Evolutionary conservation across 64 coral and sea anemone genomes (phyloP).

Genomic region (Montipora foliosa): DNA sequence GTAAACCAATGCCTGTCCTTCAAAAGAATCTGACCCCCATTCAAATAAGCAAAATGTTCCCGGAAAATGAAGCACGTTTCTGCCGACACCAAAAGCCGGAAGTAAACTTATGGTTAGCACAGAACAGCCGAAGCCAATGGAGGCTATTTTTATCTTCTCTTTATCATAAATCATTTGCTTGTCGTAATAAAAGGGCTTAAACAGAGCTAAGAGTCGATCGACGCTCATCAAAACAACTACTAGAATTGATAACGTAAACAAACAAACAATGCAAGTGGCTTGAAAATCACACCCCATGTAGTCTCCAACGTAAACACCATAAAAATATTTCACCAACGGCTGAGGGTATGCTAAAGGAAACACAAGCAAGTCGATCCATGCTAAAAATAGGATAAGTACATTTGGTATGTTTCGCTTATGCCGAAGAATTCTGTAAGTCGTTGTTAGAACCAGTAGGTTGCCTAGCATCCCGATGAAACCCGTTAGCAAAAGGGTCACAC

Average conservation of each 20-base stretch:
- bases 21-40: slow-evolving; percentile 74
- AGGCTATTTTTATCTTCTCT: slow-evolving; percentile 81
- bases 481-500: slow-evolving; percentile 77
- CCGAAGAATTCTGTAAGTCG: slow-evolving; percentile 83
- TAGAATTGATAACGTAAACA: slow-evolving; percentile 75
- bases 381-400: slow-evolving; percentile 87
- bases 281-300: slow-evolving; percentile 94
- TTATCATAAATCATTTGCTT: slow-evolving; percentile 87
- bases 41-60: slow-evolving; percentile 97
- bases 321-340: slow-evolving; percentile 87
- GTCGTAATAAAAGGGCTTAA: slow-evolving; percentile 89
- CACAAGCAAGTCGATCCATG: slow-evolving; percentile 85
- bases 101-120: slow-evolving; percentile 81
- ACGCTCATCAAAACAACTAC: slow-evolving; percentile 92
- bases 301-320: slow-evolving; percentile 76
- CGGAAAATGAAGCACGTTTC: slow-evolving; percentile 91
- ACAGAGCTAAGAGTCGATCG: slow-evolving; percentile 78
- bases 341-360: slow-evolving; percentile 81
- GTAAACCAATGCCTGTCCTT: slow-evolving; percentile 77
- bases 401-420: slow-evolving; percentile 91
- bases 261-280: slow-evolving; percentile 75
- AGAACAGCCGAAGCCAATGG: slow-evolving; percentile 60
- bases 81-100: slow-evolving; percentile 82
- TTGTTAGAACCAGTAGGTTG: slow-evolving; percentile 76
- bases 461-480: slow-evolving; percentile 84